Conservation (phyloP, 2,888 invertebrate species). For the Netelia inedita region DNA sequence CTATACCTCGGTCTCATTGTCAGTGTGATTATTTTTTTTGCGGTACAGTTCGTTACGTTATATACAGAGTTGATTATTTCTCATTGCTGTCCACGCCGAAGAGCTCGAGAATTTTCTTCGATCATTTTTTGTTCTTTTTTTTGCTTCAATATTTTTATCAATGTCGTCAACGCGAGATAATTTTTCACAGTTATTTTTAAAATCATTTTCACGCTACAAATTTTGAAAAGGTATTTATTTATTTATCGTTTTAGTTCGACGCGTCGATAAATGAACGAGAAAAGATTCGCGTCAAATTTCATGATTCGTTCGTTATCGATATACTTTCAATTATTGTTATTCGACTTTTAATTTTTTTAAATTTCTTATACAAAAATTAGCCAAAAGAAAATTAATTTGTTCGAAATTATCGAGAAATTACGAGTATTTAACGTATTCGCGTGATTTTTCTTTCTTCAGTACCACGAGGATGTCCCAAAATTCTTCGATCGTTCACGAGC, state of each 20-base stretch:
- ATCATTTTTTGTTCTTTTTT: conserved; percentile 4
- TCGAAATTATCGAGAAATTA: not conserved
- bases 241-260: not conserved
- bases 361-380: conserved; percentile 2
- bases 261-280: not conserved
- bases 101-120: conserved; percentile 55
- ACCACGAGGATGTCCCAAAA: too few species aligned
- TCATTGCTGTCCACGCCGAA: conserved; percentile 78
- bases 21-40: conserved; percentile 9
- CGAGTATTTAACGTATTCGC: not conserved
- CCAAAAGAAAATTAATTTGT: not conserved
- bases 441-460: too few species aligned
- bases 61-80: conserved; percentile 79
- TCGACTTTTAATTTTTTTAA: not conserved
- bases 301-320: conserved; percentile 5
- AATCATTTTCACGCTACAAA: conserved; percentile 9
- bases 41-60: conserved; percentile 79
- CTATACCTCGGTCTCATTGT: conserved; percentile 32
- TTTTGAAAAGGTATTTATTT: conserved; percentile 1
- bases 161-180: not conserved
- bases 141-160: not conserved
- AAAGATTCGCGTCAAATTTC: not conserved
- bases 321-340: conserved; percentile 6
- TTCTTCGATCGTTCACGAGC: too few species aligned
- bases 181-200: too few species aligned